A percentile compares a stretch with the other conserved stretches of the same genome.
These are phyloP conservation scores for Periparus ater DNA, from an alignment of 2,797 vertebrate genomes.

Conservation along the genomic window DNA sequence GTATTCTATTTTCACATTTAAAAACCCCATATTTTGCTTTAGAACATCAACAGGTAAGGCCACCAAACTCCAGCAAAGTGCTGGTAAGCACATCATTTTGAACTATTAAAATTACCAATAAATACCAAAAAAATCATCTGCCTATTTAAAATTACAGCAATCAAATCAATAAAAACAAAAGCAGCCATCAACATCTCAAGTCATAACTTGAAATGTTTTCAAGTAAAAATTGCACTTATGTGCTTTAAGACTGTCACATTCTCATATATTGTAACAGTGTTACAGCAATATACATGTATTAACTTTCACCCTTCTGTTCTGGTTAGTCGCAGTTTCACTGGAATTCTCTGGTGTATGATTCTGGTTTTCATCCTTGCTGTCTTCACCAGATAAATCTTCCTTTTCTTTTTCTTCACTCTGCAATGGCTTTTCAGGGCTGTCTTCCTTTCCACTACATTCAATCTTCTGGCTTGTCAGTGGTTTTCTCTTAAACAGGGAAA, in stretches of 20 bases:
- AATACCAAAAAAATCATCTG: conserved; percentile 65
- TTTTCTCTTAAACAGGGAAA: conserved; percentile 84
- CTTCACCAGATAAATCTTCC: conserved; percentile 30
- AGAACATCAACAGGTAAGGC: conserved; percentile 75
- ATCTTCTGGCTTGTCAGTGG: conserved; percentile 72
- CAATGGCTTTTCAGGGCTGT: conserved; percentile 45
- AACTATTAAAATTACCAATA: conserved; percentile 69
- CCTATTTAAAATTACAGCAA: conserved; percentile 56
- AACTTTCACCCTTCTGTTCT: conserved; percentile 75
- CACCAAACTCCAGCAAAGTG: conserved; percentile 68
- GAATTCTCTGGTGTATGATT: conserved; percentile 48
- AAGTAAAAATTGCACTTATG: conserved; percentile 66
- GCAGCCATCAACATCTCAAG: conserved; percentile 27
- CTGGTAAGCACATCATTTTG: conserved; percentile 20
- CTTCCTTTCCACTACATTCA: conserved; percentile 38
- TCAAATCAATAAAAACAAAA: conserved; percentile 28
- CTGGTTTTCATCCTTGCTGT: conserved; percentile 66
- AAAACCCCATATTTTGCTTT: conserved; percentile 63
- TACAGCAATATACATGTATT: conserved; percentile 85
- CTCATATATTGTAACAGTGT: background rate
- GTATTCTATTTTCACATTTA: conserved; percentile 66
- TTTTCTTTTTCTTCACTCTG: conserved; percentile 56
- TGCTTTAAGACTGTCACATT: conserved; percentile 47
- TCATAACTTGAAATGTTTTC: conserved; percentile 56
- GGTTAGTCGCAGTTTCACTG: conserved; percentile 44